Evolutionary conservation across 1,140 invertebrate species (phyloP).

Genomic region (Drosophila orena): DNA sequence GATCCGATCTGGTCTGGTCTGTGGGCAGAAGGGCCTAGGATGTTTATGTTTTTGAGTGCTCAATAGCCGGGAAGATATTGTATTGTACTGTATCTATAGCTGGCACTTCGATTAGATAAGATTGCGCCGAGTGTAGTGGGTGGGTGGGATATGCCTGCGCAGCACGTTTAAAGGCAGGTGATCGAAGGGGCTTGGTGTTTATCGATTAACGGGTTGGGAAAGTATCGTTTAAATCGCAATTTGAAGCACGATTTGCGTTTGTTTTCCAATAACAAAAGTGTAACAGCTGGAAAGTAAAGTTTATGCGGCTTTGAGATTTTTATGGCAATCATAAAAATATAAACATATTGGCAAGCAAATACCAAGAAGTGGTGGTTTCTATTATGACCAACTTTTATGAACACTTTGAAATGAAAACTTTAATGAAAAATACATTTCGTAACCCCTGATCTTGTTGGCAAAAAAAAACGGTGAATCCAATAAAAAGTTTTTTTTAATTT

Average conservation of each 20-base stretch:
- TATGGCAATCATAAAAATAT: no score
- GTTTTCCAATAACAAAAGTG: background rate
- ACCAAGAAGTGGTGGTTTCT: background rate
- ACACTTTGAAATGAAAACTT: no score
- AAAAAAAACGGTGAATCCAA: background rate
- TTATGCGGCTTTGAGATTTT: background rate
- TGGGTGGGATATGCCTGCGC: conserved; percentile 14
- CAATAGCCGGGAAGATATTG: conserved; percentile 3
- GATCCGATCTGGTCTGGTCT: conserved; percentile 19
- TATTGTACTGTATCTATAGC: conserved; percentile 30
- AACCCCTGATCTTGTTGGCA: background rate
- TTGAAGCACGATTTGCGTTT: background rate
- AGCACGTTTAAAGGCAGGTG: conserved; percentile 47
- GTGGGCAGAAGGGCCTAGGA: conserved; percentile 16
- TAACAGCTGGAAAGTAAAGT: background rate
- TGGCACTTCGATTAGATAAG: conserved; percentile 48
- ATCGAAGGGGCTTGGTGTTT: conserved; percentile 9
- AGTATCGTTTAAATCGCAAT: conserved; percentile 1
- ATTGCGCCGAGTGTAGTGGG: conserved; percentile 16
- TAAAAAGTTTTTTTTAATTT: background rate
- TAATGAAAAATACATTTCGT: no score
- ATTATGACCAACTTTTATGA: no score
- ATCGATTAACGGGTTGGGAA: conserved; percentile 9
- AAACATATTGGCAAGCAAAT: no score
- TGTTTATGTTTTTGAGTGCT: conserved; percentile 35